These are phyloP conservation scores for Noctua pronuba DNA, from an alignment of 2,888 invertebrate genomes.

Conservation along the genomic window DNA sequence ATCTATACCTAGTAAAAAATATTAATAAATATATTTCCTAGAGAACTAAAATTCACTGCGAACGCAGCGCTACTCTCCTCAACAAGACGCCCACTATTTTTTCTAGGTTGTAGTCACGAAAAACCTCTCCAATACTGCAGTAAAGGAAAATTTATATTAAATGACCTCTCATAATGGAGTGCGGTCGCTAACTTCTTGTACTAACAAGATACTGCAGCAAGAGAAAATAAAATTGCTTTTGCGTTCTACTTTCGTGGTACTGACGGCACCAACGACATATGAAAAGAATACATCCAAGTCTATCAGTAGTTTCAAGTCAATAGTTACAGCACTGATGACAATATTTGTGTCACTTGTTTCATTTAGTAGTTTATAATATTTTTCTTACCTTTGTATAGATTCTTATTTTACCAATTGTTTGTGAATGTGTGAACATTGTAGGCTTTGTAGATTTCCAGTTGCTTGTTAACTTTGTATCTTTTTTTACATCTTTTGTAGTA, in stretches of 20 bases:
- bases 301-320: no score
- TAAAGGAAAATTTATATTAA: constrained; percentile 53
- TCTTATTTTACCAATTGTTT: no score
- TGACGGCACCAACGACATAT: neutral
- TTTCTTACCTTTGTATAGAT: no score
- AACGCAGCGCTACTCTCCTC: neutral
- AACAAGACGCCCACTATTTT: constrained; percentile 11
- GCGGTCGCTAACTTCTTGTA: constrained; percentile 29
- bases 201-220: constrained; percentile 47
- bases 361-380: no score
- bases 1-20: neutral
- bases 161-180: constrained; percentile 34
- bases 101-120: constrained; percentile 11
- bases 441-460: no score
- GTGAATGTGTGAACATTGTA: no score
- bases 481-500: no score
- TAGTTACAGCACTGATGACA: no score
- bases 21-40: neutral
- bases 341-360: no score
- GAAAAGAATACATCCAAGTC: neutral
- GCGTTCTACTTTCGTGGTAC: neutral
- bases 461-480: no score
- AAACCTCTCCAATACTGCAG: constrained; percentile 21
- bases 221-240: constrained; percentile 25
- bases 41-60: neutral